Percentiles rank a stretch among this genome's conserved stretches.
Conservation (phyloP, 2,888 invertebrate species). For the Nomada flava region DNA sequence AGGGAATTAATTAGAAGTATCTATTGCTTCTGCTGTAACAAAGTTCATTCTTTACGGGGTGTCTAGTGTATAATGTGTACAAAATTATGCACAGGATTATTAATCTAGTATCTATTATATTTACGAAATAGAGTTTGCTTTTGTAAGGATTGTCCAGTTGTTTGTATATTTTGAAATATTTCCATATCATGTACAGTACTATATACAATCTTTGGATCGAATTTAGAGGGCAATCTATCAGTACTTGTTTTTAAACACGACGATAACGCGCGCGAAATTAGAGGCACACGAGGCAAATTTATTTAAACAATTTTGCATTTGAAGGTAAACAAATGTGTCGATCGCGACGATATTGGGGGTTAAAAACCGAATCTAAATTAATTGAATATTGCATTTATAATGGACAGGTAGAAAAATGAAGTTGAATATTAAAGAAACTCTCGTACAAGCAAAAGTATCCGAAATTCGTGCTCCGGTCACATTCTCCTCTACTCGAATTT, state of each 20-base stretch:
- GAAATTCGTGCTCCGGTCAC: conserved; percentile 38
- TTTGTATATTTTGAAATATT: too few species aligned
- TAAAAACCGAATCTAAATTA: background rate
- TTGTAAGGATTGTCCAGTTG: too few species aligned
- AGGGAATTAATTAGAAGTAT: conserved; percentile 70
- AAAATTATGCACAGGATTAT: background rate
- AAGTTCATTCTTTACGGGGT: background rate
- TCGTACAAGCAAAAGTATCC: background rate
- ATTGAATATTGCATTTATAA: conserved; percentile 4
- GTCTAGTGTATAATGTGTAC: background rate
- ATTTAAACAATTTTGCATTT: background rate
- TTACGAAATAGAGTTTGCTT: too few species aligned
- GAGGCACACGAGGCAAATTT: background rate
- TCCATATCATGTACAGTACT: too few species aligned
- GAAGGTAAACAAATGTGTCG: background rate
- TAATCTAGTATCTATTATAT: too few species aligned
- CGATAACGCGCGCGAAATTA: background rate
- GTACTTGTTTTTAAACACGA: too few species aligned
- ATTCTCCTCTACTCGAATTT: conserved; percentile 51
- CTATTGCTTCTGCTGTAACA: conserved; percentile 43
- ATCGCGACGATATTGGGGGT: background rate
- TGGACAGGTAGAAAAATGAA: background rate
- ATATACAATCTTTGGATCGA: too few species aligned
- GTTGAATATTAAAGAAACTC: background rate
- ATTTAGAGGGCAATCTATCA: too few species aligned